phyloP scores from a whole-genome alignment of 2,888 invertebrate species.

The Drosophila engyochracea region DNA sequence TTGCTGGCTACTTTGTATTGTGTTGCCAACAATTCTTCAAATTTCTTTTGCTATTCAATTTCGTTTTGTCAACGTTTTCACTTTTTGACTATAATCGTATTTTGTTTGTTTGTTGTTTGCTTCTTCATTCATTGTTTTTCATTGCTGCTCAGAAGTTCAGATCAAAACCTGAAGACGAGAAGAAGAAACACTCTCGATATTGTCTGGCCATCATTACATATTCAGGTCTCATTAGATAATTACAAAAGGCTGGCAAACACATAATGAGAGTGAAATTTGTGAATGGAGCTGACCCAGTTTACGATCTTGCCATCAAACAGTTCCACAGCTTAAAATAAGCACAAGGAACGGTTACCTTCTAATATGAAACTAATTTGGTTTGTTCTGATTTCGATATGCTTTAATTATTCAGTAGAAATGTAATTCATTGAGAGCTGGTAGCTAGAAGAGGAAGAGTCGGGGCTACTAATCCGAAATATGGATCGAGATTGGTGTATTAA shows the following conservation, averaged over 20 bases:
- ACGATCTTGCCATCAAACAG: conserved; percentile 10
- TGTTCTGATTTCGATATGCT: not conserved
- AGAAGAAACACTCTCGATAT: conserved; percentile 16
- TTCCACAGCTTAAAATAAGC: not conserved
- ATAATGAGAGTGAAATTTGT: conserved; percentile 63
- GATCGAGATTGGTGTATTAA: not conserved
- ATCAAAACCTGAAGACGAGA: not conserved
- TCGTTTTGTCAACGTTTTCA: conserved; percentile 75
- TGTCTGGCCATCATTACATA: conserved; percentile 27
- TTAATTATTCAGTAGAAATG: not conserved
- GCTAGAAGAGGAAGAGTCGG: not conserved
- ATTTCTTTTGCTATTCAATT: conserved; percentile 67
- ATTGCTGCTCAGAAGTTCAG: conserved; percentile 21
- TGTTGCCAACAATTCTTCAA: conserved; percentile 71
- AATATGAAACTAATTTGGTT: not conserved
- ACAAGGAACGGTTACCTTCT: conserved; percentile 4
- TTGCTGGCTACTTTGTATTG: conserved; percentile 26
- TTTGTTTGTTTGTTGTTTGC: conserved; percentile 15
- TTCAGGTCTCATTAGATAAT: conserved; percentile 56
- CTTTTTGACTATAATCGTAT: conserved; percentile 62
- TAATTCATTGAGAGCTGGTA: accelerated
- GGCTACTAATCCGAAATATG: not conserved
- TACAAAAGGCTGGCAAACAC: conserved; percentile 46
- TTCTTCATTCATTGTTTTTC: conserved; percentile 23
- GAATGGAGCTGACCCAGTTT: conserved; percentile 37